A percentile compares a stretch with the other conserved stretches of the same genome.
These are phyloP conservation scores for Osmerus eperlanus DNA, from an alignment of 2,113 vertebrate species.

Conservation along the genomic window DNA sequence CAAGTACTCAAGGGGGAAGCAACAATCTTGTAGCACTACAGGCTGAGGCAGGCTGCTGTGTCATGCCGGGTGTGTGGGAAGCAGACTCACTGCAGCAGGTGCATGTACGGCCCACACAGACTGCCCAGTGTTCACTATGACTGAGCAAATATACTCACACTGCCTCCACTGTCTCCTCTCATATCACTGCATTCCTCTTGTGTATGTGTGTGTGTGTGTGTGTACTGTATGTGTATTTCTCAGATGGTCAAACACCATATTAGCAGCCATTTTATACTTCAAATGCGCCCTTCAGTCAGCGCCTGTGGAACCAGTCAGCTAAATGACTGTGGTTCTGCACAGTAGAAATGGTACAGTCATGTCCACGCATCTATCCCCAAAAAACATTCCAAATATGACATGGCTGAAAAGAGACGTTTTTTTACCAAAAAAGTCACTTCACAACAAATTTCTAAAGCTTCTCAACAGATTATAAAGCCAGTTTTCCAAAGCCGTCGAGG, in stretches of 20 bases:
- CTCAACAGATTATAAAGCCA: no score
- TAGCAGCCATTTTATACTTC: conserved; percentile 23
- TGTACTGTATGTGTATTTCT: conserved; percentile 1
- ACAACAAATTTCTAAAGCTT: no score
- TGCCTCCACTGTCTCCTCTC: conserved; percentile 51
- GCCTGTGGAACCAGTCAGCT: conserved; percentile 6
- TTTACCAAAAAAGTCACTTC: no score
- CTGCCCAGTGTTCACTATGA: conserved; percentile 66
- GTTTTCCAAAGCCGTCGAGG: no score
- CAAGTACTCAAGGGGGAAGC: neutral
- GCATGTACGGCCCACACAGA: conserved; percentile 59
- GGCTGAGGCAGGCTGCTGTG: conserved; percentile 32
- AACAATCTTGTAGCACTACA: neutral
- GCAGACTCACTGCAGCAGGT: conserved; percentile 51
- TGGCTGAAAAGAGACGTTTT: no score
- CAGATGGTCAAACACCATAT: neutral
- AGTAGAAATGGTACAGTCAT: neutral
- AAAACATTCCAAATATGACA: conserved; percentile 12
- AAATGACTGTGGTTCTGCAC: conserved; percentile 32
- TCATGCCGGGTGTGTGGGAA: conserved; percentile 23
- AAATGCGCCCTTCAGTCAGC: conserved; percentile 52
- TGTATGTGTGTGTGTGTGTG: conserved; percentile 1
- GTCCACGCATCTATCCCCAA: conserved; percentile 3
- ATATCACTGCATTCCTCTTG: conserved; percentile 23
- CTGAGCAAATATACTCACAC: conserved; percentile 55